phyloP scores from a whole-genome alignment of 92 coral and sea anemone genomes.

The Epizoanthus scotinus region DNA sequence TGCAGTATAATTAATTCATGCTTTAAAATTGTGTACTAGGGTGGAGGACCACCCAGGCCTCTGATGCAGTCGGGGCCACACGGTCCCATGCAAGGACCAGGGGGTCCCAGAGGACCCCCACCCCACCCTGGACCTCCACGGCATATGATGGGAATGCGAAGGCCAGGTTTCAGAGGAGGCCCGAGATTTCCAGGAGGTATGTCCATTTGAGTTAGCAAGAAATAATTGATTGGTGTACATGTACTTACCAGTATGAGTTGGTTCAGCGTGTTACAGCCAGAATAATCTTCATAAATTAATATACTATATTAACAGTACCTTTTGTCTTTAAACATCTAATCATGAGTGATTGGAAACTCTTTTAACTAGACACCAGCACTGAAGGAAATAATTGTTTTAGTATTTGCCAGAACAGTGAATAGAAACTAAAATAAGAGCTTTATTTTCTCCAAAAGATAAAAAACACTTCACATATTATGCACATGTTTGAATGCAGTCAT shows the following conservation, averaged over 20 bases:
- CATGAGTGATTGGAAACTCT: too few relatives aligned
- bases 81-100: constrained; percentile 45
- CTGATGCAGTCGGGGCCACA: constrained; percentile 43
- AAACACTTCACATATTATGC: too few relatives aligned
- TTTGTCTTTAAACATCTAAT: too few relatives aligned
- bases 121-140: constrained; percentile 48
- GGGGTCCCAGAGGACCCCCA: constrained; percentile 55
- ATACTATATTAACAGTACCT: too few relatives aligned
- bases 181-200: constrained; percentile 40
- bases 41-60: constrained; percentile 40
- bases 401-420: too few relatives aligned
- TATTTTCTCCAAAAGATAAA: too few relatives aligned
- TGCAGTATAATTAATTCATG: too few relatives aligned
- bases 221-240: not conserved
- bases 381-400: too few relatives aligned
- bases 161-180: constrained; percentile 36
- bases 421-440: too few relatives aligned
- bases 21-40: not conserved
- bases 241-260: not conserved
- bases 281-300: too few relatives aligned
- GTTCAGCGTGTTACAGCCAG: not conserved
- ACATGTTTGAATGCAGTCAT: too few relatives aligned
- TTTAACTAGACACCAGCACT: too few relatives aligned
- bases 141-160: constrained; percentile 37
- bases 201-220: not conserved